These are phyloP conservation scores for Antennarius striatus DNA, from an alignment of 2,113 vertebrate species.

Conservation along the genomic window DNA sequence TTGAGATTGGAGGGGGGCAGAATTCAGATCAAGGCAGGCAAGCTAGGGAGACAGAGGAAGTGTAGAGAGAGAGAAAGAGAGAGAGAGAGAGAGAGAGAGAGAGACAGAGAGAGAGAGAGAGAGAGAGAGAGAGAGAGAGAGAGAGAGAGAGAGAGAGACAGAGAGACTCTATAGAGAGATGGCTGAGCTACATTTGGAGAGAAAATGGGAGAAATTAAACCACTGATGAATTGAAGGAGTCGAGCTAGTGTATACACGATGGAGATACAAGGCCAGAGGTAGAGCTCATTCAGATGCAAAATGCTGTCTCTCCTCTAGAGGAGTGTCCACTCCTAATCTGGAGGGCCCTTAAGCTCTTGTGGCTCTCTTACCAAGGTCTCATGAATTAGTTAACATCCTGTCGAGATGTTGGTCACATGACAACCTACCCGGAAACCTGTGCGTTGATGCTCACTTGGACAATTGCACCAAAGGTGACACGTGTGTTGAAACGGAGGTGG, in stretches of 20 bases:
- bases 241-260: background rate
- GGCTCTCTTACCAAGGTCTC: conserved; percentile 10
- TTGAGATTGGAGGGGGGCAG: conserved; percentile 40
- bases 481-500: conserved; percentile 33
- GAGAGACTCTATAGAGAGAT: too few relatives aligned
- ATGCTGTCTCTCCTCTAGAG: conserved; percentile 40
- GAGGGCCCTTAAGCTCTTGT: conserved; percentile 42
- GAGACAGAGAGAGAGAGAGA: background rate
- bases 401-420: conserved; percentile 4
- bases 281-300: conserved; percentile 58
- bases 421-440: conserved; percentile 32
- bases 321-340: conserved; percentile 60
- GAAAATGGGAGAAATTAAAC: background rate
- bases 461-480: conserved; percentile 13
- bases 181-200: background rate
- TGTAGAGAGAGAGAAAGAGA: conserved; percentile 27
- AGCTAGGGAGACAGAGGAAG: conserved; percentile 8
- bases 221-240: background rate
- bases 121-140: conserved; percentile 15
- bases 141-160: background rate
- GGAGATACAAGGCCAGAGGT: conserved; percentile 2
- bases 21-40: conserved; percentile 55
- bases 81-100: background rate
- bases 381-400: conserved; percentile 52
- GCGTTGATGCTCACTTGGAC: conserved; percentile 10